Evolutionary conservation across 1,140 invertebrate species (phyloP).

Genomic region (Drosophila mauritiana): DNA sequence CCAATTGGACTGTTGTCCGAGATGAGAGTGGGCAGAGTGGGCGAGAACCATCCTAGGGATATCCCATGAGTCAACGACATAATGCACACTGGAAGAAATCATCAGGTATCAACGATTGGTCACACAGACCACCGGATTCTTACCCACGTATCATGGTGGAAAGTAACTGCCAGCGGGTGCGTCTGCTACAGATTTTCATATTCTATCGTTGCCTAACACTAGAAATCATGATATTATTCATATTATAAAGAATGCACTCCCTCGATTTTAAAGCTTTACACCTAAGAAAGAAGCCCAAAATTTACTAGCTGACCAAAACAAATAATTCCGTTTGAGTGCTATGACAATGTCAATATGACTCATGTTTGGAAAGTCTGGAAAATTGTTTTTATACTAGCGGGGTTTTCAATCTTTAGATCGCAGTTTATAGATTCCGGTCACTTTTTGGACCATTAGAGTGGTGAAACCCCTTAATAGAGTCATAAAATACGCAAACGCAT

Average conservation of each 20-base stretch:
- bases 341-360: background rate
- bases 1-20: slow-evolving; percentile 14
- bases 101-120: background rate
- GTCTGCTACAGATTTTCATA: slow-evolving; percentile 2
- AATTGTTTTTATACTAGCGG: background rate
- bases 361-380: background rate
- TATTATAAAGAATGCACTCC: background rate
- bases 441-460: background rate
- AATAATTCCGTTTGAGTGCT: background rate
- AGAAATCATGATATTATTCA: background rate
- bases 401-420: background rate
- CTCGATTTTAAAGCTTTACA: background rate
- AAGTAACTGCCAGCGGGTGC: slow-evolving; percentile 4
- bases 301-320: background rate
- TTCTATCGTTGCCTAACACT: background rate
- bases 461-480: background rate
- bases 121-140: background rate
- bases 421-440: no score
- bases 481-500: background rate
- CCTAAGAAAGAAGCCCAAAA: background rate
- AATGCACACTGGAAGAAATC: background rate
- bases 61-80: slow-evolving; percentile 14
- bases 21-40: background rate
- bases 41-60: slow-evolving; percentile 30
- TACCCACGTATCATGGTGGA: slow-evolving; percentile 9